A percentile compares a stretch with the other conserved stretches of the same genome.
Evolutionary conservation across 2,888 invertebrate species (phyloP).

Genomic region (Eulithis testata): DNA sequence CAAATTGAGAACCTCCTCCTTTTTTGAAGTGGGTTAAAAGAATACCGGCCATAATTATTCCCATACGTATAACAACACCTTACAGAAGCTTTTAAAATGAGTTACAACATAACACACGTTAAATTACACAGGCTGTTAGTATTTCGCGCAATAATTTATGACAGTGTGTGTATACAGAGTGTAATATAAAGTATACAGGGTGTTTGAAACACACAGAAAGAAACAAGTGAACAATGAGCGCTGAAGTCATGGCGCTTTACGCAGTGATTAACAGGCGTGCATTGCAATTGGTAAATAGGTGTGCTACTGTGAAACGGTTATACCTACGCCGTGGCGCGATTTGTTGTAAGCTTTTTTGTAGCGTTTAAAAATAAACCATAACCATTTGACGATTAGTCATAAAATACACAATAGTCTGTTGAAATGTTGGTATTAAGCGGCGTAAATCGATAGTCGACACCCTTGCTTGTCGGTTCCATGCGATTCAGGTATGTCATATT

Average conservation of each 20-base stretch:
- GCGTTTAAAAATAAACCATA: too few relatives aligned
- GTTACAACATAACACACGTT: conserved; percentile 16
- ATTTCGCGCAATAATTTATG: not conserved
- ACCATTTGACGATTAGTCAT: too few relatives aligned
- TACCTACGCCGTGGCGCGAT: too few relatives aligned
- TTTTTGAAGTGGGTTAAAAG: too few relatives aligned
- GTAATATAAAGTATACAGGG: conserved; percentile 15
- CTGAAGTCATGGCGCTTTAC: conserved; percentile 33
- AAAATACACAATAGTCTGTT: too few relatives aligned
- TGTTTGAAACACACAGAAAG: conserved; percentile 21
- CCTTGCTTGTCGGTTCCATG: too few relatives aligned
- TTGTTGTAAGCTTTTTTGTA: too few relatives aligned
- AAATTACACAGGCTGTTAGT: conserved; percentile 9
- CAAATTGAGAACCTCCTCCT: too few relatives aligned
- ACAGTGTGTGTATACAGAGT: conserved; percentile 10
- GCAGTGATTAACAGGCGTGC: conserved; percentile 33
- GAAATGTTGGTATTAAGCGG: too few relatives aligned
- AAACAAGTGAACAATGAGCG: conserved; percentile 26
- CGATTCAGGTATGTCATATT: too few relatives aligned
- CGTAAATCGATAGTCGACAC: too few relatives aligned
- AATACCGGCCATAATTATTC: conserved; percentile 4
- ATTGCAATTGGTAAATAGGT: conserved; percentile 28
- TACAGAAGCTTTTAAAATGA: conserved; percentile 28
- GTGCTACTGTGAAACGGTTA: conserved; percentile 25
- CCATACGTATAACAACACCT: conserved; percentile 13